phyloP scores from a whole-genome alignment of 2,797 vertebrate species.

The Hoplostethus mediterraneus region DNA sequence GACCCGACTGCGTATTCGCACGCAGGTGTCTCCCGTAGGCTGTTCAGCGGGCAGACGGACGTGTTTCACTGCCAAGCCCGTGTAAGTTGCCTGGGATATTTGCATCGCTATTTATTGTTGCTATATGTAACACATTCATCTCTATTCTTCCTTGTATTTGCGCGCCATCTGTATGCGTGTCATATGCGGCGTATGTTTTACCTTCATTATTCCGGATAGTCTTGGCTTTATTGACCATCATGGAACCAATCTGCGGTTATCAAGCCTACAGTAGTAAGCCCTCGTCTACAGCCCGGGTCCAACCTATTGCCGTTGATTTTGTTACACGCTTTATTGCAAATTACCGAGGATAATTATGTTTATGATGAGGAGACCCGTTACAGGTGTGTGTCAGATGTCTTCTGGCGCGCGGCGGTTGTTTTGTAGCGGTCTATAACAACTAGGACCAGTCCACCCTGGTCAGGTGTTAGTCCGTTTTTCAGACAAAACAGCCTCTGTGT shows the following conservation, averaged over 20 bases:
- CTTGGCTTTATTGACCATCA: conserved; percentile 35
- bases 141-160: conserved; percentile 15
- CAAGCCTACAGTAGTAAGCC: not conserved
- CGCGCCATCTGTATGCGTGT: conserved; percentile 47
- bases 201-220: conserved; percentile 20
- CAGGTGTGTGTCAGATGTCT: conserved; percentile 80
- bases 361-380: conserved; percentile 59
- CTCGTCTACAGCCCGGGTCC: not conserved
- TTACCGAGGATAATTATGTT: not conserved
- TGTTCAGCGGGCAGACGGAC: conserved; percentile 1
- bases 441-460: conserved; percentile 22
- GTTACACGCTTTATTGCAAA: conserved; percentile 1
- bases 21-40: conserved; percentile 56
- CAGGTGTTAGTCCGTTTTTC: conserved; percentile 6
- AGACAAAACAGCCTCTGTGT: not conserved
- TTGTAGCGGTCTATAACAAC: not conserved
- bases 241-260: not conserved
- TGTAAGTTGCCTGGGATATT: conserved; percentile 46
- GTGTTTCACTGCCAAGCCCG: not conserved
- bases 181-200: conserved; percentile 57
- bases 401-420: conserved; percentile 47
- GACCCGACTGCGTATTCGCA: conserved; percentile 55
- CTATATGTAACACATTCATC: conserved; percentile 6
- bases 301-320: not conserved
- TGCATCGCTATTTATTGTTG: not conserved